Percentiles rank a stretch among this genome's conserved stretches.
These are phyloP conservation scores for Prorops nasuta DNA, from an alignment of 1,140 invertebrate genomes.

Conservation along the genomic window DNA sequence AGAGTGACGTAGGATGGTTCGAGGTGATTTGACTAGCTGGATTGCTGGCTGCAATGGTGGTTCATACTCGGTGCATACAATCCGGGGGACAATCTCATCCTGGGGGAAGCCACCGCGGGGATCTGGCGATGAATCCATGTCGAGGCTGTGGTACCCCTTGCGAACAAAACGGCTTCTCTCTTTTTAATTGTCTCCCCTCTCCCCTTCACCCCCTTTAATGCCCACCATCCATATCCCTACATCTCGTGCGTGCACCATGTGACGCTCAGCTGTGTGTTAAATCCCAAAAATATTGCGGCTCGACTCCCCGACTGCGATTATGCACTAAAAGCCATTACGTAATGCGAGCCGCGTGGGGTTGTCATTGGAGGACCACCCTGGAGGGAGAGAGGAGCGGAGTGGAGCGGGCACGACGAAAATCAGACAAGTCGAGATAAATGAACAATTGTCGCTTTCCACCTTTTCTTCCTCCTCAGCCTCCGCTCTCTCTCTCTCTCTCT, in stretches of 20 bases:
- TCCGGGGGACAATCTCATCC: conserved; percentile 38
- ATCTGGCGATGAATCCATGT: too few relatives aligned
- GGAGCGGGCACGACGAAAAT: background rate
- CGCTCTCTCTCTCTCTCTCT: background rate
- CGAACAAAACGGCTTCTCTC: conserved; percentile 12
- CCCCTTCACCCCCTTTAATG: conserved; percentile 8
- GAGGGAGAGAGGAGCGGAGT: background rate
- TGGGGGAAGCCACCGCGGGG: conserved; percentile 33
- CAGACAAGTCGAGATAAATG: background rate
- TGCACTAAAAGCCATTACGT: conserved; percentile 5
- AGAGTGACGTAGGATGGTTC: too few relatives aligned
- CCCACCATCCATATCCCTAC: conserved; percentile 8
- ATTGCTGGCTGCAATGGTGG: too few relatives aligned
- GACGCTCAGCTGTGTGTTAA: conserved; percentile 47
- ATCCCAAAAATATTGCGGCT: conserved; percentile 44
- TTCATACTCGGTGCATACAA: too few relatives aligned
- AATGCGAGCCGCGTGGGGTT: background rate
- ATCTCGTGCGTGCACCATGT: conserved; percentile 32
- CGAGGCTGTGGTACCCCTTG: conserved; percentile 6
- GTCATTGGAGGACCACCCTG: background rate
- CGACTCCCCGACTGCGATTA: conserved; percentile 21
- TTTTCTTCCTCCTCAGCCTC: background rate
- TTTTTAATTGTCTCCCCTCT: background rate
- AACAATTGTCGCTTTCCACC: too few relatives aligned
- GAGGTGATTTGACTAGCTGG: too few relatives aligned